Evolutionary conservation across 2,113 vertebrate species (phyloP).

Genomic region (Lepisosteus osseus): DNA sequence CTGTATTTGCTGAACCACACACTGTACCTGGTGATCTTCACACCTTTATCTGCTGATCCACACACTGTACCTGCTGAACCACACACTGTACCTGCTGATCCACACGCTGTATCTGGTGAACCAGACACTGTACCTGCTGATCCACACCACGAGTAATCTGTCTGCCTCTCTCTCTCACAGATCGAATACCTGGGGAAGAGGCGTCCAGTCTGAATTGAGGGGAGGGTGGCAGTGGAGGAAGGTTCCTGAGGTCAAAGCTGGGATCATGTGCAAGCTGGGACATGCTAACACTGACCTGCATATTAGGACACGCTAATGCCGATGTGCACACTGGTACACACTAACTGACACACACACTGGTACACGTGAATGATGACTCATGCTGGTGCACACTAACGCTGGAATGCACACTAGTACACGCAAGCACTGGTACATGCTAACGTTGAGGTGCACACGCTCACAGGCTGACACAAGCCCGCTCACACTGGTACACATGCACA

Average conservation of each 20-base stretch:
- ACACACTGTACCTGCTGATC: too few relatives aligned
- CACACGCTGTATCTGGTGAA: too few relatives aligned
- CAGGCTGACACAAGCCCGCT: too few relatives aligned
- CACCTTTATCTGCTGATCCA: neutral
- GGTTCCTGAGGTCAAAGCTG: conserved; percentile 25
- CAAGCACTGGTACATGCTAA: neutral
- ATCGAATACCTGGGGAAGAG: conserved; percentile 61
- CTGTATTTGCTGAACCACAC: too few relatives aligned
- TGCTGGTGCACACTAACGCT: conserved; percentile 14
- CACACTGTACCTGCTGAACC: too few relatives aligned
- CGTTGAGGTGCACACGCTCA: neutral
- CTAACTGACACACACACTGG: neutral
- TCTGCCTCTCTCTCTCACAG: conserved; percentile 39
- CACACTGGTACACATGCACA: too few relatives aligned
- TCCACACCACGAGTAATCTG: neutral
- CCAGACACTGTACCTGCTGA: too few relatives aligned
- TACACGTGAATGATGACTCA: neutral
- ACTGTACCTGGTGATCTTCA: neutral
- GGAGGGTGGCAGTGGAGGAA: conserved; percentile 7
- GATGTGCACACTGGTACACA: neutral
- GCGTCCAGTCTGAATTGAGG: conserved; percentile 43
- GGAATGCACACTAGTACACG: conserved; percentile 7
- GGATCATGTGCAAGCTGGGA: conserved; percentile 34
- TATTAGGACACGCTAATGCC: conserved; percentile 15
- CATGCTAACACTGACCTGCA: conserved; percentile 7